These are phyloP conservation scores for Ctenosaura bakeri DNA, from an alignment of 2,797 vertebrate genomes.

Conservation along the genomic window DNA sequence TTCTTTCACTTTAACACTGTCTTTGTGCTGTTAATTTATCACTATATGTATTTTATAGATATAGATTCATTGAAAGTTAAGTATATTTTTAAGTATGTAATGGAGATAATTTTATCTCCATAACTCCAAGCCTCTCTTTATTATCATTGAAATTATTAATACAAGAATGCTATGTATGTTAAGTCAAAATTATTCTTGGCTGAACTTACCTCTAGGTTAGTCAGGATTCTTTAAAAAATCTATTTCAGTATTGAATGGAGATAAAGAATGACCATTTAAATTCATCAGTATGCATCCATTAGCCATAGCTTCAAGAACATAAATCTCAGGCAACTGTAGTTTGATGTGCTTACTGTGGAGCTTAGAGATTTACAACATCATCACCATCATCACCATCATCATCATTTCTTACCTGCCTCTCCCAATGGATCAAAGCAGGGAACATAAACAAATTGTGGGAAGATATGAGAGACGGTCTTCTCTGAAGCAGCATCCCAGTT, in stretches of 20 bases:
- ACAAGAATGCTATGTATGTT: background rate
- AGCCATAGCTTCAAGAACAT: background rate
- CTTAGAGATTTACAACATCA: background rate
- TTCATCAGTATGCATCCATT: too few species aligned
- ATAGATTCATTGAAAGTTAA: background rate
- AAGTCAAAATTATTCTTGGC: accelerated
- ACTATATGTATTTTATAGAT: background rate
- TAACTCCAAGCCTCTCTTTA: too few species aligned
- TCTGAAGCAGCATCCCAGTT: too few species aligned
- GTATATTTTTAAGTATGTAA: background rate
- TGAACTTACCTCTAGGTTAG: background rate
- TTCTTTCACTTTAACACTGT: background rate
- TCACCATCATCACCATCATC: too few species aligned
- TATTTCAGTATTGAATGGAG: too few species aligned
- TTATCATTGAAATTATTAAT: background rate
- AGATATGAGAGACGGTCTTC: too few species aligned
- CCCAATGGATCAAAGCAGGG: too few species aligned
- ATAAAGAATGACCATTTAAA: too few species aligned
- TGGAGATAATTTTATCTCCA: background rate
- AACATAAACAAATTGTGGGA: too few species aligned
- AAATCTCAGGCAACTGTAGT: background rate
- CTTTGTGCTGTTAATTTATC: background rate
- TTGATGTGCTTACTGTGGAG: background rate
- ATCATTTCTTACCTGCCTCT: too few species aligned
- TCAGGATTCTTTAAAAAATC: background rate